Conservation (phyloP, 2,888 invertebrate genomes). For the Hymenopus coronatus region DNA sequence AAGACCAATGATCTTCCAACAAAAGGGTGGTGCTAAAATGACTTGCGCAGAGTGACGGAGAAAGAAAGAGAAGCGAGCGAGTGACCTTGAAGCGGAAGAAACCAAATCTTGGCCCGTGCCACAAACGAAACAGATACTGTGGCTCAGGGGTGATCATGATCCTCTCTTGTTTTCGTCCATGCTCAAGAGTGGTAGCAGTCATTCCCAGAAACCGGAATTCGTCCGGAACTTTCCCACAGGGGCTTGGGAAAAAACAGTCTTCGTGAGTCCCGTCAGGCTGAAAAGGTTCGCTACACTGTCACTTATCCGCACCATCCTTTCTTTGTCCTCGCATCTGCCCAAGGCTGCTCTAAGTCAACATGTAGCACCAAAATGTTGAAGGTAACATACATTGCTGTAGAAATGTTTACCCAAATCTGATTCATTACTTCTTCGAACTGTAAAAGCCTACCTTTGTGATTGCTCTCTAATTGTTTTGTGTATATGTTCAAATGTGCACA, state of each 20-base stretch:
- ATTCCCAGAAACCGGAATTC: background rate
- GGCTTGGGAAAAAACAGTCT: background rate
- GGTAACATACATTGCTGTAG: no score
- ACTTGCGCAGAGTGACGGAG: background rate
- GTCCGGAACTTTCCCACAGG: background rate
- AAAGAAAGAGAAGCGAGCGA: background rate
- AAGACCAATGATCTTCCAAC: background rate
- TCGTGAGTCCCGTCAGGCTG: background rate
- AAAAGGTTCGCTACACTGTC: background rate
- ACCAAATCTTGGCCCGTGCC: conserved; percentile 15
- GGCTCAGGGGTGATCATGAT: conserved; percentile 2
- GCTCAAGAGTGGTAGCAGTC: background rate
- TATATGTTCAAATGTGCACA: no score
- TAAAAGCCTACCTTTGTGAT: no score
- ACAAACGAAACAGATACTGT: conserved; percentile 4
- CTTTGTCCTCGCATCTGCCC: no score
- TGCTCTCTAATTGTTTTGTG: no score
- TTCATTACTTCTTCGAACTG: no score
- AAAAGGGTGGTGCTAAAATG: background rate
- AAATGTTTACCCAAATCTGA: no score
- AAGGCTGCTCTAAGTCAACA: no score
- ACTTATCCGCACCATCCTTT: background rate
- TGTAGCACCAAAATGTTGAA: no score
- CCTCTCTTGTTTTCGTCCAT: background rate
- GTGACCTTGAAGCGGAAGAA: conserved; percentile 1